Evolutionary conservation across 2,113 vertebrate genomes (phyloP), one percentile per base, ranked within the genome.

Genomic region (Ceyx melanurus): DNA sequence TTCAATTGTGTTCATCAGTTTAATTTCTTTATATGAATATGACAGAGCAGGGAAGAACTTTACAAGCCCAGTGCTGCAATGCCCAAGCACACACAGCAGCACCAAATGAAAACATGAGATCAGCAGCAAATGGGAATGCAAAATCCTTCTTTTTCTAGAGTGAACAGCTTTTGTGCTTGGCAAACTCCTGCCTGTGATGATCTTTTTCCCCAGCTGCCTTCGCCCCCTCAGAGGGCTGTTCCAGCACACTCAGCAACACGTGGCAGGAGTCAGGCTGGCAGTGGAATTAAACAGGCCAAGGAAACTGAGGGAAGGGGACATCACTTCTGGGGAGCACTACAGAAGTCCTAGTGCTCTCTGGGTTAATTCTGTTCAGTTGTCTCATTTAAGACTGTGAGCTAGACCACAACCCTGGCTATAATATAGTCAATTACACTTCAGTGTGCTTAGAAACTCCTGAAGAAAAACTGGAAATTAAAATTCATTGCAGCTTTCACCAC

Each of bases 231-330:
- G 57, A 82, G 77, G 19, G 56, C 42, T 75, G 35, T 72, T 64
- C 67, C 0, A 77, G 28, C 58, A 72, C 8, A 31, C n/a, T 43
- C 57, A 67, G 25, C 0, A 0, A 80, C 62, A 43, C 51, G 42
- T 8, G 18, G 2, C 37, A 7, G 54, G 65, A 75, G 15, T 19
- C n/a, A 50, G 40, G 60, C 35, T 86, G 61, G 40, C 77, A 35
- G 40, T 14, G 5, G 31, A 60, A 67, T 90, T 17, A 78, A 62
- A 29, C 20, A 26, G 4, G 31, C 46, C 78, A 72, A 79, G 40
- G 21, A 86, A 96, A 78, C 29, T 17, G 58, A 75, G 16, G 9
- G n/a, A 66, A 74, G 54, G 28, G 57, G 45, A 66, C 12, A 3
- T 9, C 43, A 70, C 8, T 67, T 66, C 56, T 5, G 1, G 1